A percentile compares a stretch with the other conserved stretches of the same genome.
phyloP scores from a whole-genome alignment of 2,797 vertebrate species.

The Harpagifer antarcticus region DNA sequence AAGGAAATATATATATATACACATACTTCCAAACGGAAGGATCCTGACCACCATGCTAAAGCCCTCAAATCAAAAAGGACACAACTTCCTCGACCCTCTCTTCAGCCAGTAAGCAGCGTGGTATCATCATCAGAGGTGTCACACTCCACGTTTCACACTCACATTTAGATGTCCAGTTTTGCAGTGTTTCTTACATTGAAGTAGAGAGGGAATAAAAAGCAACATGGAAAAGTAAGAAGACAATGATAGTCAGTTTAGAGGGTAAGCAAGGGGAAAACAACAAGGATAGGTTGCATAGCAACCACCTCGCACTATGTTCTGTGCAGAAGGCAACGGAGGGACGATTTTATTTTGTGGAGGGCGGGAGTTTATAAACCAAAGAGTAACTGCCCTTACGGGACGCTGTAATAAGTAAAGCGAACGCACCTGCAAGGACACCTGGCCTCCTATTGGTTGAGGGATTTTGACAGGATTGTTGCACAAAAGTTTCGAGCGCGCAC shows the following conservation, averaged over 20 bases:
- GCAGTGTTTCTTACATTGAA: conserved; percentile 88
- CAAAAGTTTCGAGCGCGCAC: too few relatives aligned
- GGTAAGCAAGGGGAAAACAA: conserved; percentile 78
- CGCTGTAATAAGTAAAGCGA: too few relatives aligned
- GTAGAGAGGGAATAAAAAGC: conserved; percentile 71
- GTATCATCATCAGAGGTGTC: conserved; percentile 73
- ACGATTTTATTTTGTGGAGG: too few relatives aligned
- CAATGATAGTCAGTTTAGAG: conserved; percentile 70
- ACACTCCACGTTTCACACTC: conserved; percentile 82
- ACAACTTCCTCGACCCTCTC: conserved; percentile 35
- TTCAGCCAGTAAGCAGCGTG: conserved; percentile 27
- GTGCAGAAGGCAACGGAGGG: too few relatives aligned
- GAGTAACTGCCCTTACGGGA: too few relatives aligned
- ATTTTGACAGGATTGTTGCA: too few relatives aligned
- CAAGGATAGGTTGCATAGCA: too few relatives aligned
- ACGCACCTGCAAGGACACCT: too few relatives aligned
- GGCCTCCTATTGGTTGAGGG: too few relatives aligned
- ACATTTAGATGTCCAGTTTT: conserved; percentile 73
- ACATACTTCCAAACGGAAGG: conserved; percentile 79
- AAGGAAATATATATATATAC: conserved; percentile 73
- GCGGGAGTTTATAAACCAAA: too few relatives aligned
- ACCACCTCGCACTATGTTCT: too few relatives aligned
- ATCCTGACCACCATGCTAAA: conserved; percentile 56
- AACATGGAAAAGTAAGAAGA: conserved; percentile 53
- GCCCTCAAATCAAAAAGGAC: conserved; percentile 41